Evolutionary conservation across 2,888 invertebrate species (phyloP).

Genomic region (Tenthredo livida): DNA sequence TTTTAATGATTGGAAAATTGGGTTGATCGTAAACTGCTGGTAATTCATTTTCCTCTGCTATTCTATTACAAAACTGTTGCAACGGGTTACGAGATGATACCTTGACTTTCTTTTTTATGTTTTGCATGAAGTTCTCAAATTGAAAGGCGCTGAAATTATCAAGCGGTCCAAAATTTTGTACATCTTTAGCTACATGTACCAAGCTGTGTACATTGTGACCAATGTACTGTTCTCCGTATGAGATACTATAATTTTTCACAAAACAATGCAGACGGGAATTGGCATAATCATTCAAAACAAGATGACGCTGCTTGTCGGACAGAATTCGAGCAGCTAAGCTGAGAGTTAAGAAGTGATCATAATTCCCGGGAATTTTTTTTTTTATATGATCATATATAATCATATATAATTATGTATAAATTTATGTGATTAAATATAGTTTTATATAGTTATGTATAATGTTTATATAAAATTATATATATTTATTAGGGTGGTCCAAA

Average conservation of each 20-base stretch:
- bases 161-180: constrained; percentile 57
- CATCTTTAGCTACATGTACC: constrained; percentile 61
- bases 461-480: too few species aligned
- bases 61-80: constrained; percentile 54
- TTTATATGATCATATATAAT: too few species aligned
- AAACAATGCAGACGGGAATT: too few species aligned
- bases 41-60: background rate
- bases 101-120: constrained; percentile 45
- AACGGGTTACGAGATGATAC: constrained; percentile 56
- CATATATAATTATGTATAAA: too few species aligned
- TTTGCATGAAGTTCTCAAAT: constrained; percentile 58
- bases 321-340: constrained; percentile 61
- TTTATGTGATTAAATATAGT: too few species aligned
- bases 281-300: too few species aligned
- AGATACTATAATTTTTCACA: constrained; percentile 45
- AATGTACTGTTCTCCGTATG: constrained; percentile 60
- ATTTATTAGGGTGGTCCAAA: too few species aligned
- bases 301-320: constrained; percentile 46
- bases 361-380: too few species aligned
- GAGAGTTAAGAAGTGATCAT: constrained; percentile 60
- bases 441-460: too few species aligned
- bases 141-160: constrained; percentile 62
- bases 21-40: background rate
- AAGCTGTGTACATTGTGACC: constrained; percentile 62
- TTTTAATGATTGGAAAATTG: too few species aligned